A percentile compares a stretch with the other conserved stretches of the same genome.
phyloP scores from a whole-genome alignment of 2,797 vertebrate genomes.

The Sebastes minor region DNA sequence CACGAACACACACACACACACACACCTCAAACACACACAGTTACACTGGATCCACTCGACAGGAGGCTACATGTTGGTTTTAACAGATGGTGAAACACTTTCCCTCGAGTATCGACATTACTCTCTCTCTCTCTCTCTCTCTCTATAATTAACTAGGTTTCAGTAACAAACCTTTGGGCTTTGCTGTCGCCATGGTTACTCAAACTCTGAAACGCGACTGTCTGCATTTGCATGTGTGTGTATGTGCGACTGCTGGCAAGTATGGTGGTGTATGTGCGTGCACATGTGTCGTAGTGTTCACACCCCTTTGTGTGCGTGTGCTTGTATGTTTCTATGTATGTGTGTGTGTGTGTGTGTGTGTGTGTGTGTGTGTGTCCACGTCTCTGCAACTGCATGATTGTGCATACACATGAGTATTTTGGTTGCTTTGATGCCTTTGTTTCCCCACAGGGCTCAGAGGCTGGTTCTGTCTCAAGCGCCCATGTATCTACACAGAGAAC shows the following conservation, averaged over 20 bases:
- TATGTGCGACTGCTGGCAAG: conserved; percentile 27
- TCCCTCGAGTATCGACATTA: conserved; percentile 75
- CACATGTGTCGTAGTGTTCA: conserved; percentile 4
- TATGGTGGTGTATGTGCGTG: conserved; percentile 35
- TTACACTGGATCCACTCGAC: conserved; percentile 27
- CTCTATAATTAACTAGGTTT: conserved; percentile 85
- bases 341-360: neutral
- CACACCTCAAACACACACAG: conserved; percentile 2
- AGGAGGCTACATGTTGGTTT: conserved; percentile 68
- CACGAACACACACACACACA: neutral
- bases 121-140: conserved; percentile 22
- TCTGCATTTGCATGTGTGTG: conserved; percentile 52
- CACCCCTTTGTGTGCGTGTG: neutral
- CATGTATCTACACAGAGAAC: conserved; percentile 33
- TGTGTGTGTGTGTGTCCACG: neutral
- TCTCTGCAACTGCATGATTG: conserved; percentile 50
- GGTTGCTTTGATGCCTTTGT: conserved; percentile 70
- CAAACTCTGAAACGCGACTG: conserved; percentile 68
- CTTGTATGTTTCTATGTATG: neutral
- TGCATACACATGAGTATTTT: conserved; percentile 66
- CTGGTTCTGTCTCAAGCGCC: conserved; percentile 52
- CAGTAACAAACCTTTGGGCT: conserved; percentile 86
- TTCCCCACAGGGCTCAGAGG: conserved; percentile 37
- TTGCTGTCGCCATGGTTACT: conserved; percentile 84
- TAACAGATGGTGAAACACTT: conserved; percentile 83